Percentiles rank a stretch among this genome's conserved stretches.
Conservation (phyloP, 1,140 invertebrate genomes). For the Anoplophora glabripennis region DNA sequence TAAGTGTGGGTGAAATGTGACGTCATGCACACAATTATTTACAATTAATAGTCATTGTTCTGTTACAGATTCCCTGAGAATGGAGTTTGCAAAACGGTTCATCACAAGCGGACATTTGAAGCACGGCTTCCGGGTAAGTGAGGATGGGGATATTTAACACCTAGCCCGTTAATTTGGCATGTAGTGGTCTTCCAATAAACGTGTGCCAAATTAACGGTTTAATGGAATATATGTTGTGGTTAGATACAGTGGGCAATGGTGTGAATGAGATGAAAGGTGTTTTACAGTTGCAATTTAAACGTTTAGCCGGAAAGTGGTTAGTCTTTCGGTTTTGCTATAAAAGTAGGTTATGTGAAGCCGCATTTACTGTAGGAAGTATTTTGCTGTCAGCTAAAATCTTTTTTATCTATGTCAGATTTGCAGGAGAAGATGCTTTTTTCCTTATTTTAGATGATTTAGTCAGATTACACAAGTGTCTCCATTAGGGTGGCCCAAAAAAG, state of each 20-base stretch:
- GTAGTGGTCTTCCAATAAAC: background rate
- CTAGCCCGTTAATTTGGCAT: slow-evolving; percentile 1
- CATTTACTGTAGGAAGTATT: too few species aligned
- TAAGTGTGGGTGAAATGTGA: background rate
- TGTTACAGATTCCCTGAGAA: slow-evolving; percentile 9
- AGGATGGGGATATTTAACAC: slow-evolving; percentile 1
- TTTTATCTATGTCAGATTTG: too few species aligned
- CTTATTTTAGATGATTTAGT: too few species aligned
- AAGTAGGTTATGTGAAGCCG: too few species aligned
- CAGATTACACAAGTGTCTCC: too few species aligned
- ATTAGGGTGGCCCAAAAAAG: too few species aligned
- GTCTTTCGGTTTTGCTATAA: too few species aligned
- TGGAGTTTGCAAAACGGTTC: slow-evolving; percentile 44
- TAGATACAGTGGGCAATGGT: background rate
- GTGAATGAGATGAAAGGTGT: slow-evolving; percentile 4
- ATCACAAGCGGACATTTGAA: slow-evolving; percentile 9
- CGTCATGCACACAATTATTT: slow-evolving; percentile 33
- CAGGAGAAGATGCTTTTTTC: too few species aligned
- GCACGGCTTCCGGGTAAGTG: background rate
- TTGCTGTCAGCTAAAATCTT: too few species aligned
- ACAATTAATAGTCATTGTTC: slow-evolving; percentile 1
- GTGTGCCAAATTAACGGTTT: background rate
- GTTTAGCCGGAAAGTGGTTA: too few species aligned
- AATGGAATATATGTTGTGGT: slow-evolving; percentile 8
- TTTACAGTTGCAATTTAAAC: too few species aligned